Evolutionary conservation across 2,113 vertebrate species (phyloP).

Genomic region (Halichoerus grypus): DNA sequence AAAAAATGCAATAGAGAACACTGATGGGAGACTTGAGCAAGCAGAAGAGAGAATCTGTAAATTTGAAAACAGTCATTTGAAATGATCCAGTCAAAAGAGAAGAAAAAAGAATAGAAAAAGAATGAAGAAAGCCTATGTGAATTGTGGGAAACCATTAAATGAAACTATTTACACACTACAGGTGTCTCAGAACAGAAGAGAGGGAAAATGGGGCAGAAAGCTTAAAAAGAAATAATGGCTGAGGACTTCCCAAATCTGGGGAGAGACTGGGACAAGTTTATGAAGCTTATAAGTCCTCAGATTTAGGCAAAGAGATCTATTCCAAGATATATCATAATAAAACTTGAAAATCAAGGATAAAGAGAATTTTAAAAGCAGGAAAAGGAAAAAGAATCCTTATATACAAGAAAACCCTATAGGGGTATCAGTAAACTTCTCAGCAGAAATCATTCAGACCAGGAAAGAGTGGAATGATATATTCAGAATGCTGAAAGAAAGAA

Average conservation of each 20-base stretch:
- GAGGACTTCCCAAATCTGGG: background rate
- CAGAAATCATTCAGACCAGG: background rate
- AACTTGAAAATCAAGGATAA: background rate
- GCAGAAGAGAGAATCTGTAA: background rate
- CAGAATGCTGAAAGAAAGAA: background rate
- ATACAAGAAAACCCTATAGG: background rate
- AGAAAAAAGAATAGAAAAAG: background rate
- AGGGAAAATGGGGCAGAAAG: background rate
- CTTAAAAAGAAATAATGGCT: background rate
- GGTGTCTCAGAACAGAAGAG: background rate
- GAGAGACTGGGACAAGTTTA: background rate
- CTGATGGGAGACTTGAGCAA: background rate
- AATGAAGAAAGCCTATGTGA: background rate
- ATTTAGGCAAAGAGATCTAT: background rate
- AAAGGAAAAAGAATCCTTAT: background rate
- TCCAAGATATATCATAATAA: background rate
- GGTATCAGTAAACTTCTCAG: background rate
- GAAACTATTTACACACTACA: background rate
- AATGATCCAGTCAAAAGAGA: background rate
- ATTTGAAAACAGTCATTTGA: background rate
- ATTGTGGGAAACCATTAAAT: background rate
- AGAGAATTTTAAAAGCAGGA: background rate
- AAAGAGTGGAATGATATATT: background rate
- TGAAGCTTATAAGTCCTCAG: background rate
- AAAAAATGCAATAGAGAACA: background rate